Percentiles rank a stretch among this genome's conserved stretches.
Conservation (phyloP, 2,888 invertebrate genomes). For the Macrophya alboannulata region DNA sequence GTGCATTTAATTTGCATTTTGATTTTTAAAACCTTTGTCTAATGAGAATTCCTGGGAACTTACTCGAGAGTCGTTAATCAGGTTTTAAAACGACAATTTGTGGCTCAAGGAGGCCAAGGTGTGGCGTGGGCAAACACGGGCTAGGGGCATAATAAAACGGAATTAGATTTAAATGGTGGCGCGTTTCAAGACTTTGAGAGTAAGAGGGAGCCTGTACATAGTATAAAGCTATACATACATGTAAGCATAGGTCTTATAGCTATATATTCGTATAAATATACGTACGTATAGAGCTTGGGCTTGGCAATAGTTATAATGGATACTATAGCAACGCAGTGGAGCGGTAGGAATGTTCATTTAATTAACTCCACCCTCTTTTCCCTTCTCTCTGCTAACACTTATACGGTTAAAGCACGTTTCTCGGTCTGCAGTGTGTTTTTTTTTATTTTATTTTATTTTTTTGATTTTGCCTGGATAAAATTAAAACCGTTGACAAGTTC, state of each 20-base stretch:
- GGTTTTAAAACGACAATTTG: slow-evolving; percentile 36
- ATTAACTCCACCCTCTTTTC: slow-evolving; percentile 49
- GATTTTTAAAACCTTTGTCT: background rate
- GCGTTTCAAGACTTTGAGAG: slow-evolving; percentile 41
- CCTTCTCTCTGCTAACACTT: background rate
- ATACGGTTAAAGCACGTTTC: background rate
- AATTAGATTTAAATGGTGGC: slow-evolving; percentile 47
- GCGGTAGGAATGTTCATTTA: slow-evolving; percentile 51
- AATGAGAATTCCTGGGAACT: slow-evolving; percentile 13
- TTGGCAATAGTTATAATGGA: slow-evolving; percentile 48
- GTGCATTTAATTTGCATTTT: background rate
- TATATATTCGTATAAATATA: slow-evolving; percentile 7
- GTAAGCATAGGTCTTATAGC: background rate
- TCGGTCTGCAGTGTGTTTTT: background rate
- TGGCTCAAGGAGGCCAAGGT: slow-evolving; percentile 6
- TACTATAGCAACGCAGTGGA: slow-evolving; percentile 35
- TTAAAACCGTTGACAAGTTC: slow-evolving; percentile 29
- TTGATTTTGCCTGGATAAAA: background rate
- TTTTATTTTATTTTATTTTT: background rate
- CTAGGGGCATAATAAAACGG: slow-evolving; percentile 49
- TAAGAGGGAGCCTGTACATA: background rate
- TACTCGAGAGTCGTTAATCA: slow-evolving; percentile 4
- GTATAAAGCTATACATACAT: background rate
- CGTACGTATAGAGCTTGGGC: slow-evolving; percentile 19
- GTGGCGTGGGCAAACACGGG: slow-evolving; percentile 33